Base-by-base conservation (phyloP, 2,113 vertebrate species). In the Spermophilus dauricus region DNA sequence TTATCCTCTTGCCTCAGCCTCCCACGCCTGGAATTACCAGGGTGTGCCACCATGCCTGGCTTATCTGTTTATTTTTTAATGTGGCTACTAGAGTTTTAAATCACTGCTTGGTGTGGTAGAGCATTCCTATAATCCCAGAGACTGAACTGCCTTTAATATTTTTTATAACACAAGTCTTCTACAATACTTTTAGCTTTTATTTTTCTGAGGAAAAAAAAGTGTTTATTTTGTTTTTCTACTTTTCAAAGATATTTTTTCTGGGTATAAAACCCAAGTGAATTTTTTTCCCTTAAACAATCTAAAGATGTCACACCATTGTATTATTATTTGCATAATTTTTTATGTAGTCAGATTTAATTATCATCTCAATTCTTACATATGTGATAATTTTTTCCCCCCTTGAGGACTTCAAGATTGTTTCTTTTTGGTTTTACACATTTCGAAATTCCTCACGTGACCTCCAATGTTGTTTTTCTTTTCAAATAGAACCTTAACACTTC, bases 201-300 rank as follows among this genome's bases (percentile, higher is more conserved):
- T 89, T 94, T 61, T 88, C 76, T 77, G 20, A 24, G 12, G 17
- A 4, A 28, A 34, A 83, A 78, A 83, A 78, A 9, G 5, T 8
- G 8, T 85, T 42, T 77, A 58, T 80, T 89, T 91, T 90, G 6
- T 22, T 61, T 61, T 28, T 82, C 65, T 93, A 16, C 10, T 86
- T 91, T 87, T 83, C 53, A 53, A 87, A 37, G 37, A n/a, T 63
- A 34, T 42, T 77, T 89, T 78, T 78, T 53, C 30, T 77, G 14
- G 17, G 42, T 84, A 91, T 94, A 70, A 91, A 42, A 83, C 76
- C n/a, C 10, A 48, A 63, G n/a, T 93, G 45, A 86, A 56, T 39
- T 24, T 45, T 77, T 77, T 85, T 72, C 30, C 45, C 61, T 48
- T 91, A 20, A 76, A 10, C 58, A 69, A 51, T 91, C 90, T 70